Conservation (phyloP, 2,888 invertebrate species). For the Torymus tubicola region DNA sequence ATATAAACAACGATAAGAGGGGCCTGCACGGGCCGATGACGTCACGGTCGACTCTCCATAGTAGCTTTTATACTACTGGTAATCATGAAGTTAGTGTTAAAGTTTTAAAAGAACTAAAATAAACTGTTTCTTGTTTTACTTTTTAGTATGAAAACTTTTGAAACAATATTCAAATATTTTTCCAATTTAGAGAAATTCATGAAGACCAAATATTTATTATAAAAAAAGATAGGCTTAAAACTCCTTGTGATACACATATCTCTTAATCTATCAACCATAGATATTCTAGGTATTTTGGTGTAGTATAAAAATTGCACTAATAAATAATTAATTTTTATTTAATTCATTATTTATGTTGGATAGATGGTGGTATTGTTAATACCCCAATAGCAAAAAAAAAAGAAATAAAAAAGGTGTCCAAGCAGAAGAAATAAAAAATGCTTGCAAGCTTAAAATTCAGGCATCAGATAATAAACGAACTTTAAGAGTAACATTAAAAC, state of each 20-base stretch:
- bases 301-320: neutral
- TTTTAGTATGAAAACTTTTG: constrained; percentile 68
- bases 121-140: constrained; percentile 12
- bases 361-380: constrained; percentile 68
- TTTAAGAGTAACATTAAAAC: constrained; percentile 62
- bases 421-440: constrained; percentile 46
- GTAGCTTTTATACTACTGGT: too few relatives aligned
- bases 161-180: constrained; percentile 67
- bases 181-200: constrained; percentile 66
- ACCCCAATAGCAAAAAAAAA: constrained; percentile 53
- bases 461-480: constrained; percentile 64
- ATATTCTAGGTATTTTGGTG: constrained; percentile 66
- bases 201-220: constrained; percentile 67
- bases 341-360: constrained; percentile 13
- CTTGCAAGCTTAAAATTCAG: constrained; percentile 69
- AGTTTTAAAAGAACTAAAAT: constrained; percentile 56
- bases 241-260: constrained; percentile 67
- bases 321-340: constrained; percentile 1
- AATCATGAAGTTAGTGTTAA: constrained; percentile 67
- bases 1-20: too few relatives aligned
- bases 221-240: constrained; percentile 64
- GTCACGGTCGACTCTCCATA: too few relatives aligned
- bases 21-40: too few relatives aligned
- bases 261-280: constrained; percentile 67
- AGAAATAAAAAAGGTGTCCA: constrained; percentile 22